These are phyloP conservation scores for Loxodonta africana DNA, from an alignment of 2,113 vertebrate genomes.

Conservation along the genomic window DNA sequence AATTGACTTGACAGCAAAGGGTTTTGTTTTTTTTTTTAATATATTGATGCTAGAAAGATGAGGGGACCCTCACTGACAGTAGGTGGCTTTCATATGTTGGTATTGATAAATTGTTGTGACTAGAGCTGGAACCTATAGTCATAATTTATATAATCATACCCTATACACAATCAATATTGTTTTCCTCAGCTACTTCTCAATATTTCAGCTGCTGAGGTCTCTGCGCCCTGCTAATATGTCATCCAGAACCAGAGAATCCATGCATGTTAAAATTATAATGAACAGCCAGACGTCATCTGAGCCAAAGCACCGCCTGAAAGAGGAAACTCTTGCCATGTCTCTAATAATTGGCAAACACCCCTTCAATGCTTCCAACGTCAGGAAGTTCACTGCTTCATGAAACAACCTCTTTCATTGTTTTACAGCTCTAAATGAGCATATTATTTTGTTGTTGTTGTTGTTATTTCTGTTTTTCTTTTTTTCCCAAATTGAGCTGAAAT, in stretches of 20 bases:
- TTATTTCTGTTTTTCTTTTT: not conserved
- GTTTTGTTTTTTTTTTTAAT: too few species aligned
- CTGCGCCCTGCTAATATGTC: not conserved
- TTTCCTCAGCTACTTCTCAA: conserved; percentile 1
- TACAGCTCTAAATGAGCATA: not conserved
- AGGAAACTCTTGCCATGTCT: not conserved
- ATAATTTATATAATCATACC: not conserved
- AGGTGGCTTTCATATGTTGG: not conserved
- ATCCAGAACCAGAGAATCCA: not conserved
- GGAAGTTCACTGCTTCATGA: not conserved
- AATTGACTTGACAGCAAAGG: too few species aligned
- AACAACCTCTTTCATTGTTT: not conserved
- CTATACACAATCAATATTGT: not conserved
- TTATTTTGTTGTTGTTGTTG: not conserved
- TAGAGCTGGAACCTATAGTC: not conserved
- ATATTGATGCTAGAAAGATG: not conserved
- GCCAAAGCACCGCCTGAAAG: not conserved
- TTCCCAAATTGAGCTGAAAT: conserved; percentile 25
- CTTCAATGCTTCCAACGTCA: not conserved
- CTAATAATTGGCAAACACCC: not conserved
- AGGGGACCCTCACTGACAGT: not conserved
- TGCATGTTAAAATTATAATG: not conserved
- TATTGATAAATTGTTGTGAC: not conserved
- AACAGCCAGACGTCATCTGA: not conserved
- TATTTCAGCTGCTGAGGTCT: not conserved